A percentile compares a stretch with the other conserved stretches of the same genome.
Conservation (phyloP, 2,113 vertebrate genomes). For the Odontophorus gujanensis region DNA sequence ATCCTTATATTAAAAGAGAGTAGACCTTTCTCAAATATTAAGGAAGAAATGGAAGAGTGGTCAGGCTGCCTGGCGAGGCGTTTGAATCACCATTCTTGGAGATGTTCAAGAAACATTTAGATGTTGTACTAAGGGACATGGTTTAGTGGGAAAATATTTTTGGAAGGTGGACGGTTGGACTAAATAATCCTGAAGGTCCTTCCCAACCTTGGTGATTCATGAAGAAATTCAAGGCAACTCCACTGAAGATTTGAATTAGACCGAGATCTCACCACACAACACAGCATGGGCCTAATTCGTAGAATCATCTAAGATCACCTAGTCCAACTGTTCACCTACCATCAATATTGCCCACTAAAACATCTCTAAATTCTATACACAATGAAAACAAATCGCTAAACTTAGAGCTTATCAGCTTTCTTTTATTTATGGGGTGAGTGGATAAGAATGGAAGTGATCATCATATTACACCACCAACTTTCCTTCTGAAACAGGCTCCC, state of each 20-base stretch:
- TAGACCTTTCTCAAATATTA: background rate
- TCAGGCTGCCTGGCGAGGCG: too few species aligned
- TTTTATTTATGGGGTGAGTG: background rate
- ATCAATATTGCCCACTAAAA: too few species aligned
- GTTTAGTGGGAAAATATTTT: too few species aligned
- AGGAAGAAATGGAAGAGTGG: too few species aligned
- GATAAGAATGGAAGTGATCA: fast-evolving
- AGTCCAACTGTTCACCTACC: too few species aligned
- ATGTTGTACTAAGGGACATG: too few species aligned
- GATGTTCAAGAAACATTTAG: too few species aligned
- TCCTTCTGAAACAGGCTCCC: background rate
- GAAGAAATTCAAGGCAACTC: background rate
- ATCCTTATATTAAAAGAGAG: background rate
- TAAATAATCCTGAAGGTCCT: too few species aligned
- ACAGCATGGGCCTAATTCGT: background rate
- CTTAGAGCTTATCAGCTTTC: background rate
- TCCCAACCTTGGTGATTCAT: too few species aligned
- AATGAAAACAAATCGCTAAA: background rate
- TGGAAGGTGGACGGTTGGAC: too few species aligned
- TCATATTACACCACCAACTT: background rate
- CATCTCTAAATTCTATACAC: background rate
- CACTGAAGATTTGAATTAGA: background rate
- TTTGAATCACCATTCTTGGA: too few species aligned
- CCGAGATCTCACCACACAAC: background rate
- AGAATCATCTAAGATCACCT: too few species aligned